phyloP scores from a whole-genome alignment of 2,797 vertebrate genomes.

The Myotis vivesi region DNA sequence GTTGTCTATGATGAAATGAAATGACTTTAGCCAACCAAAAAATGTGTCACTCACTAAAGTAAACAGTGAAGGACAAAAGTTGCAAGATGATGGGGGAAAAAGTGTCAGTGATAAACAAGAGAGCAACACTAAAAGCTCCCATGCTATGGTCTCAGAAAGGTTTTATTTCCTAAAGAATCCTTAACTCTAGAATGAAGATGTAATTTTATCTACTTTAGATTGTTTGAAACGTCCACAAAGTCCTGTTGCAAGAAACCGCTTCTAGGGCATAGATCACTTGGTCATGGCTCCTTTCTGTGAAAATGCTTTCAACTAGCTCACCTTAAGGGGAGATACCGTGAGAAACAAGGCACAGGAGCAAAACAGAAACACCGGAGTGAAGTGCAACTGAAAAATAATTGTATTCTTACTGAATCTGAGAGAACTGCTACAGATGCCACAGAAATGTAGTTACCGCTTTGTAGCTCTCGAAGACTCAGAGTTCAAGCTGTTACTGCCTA shows the following conservation, averaged over 20 bases:
- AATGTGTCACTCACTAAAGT: background rate
- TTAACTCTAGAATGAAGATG: background rate
- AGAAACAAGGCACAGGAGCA: background rate
- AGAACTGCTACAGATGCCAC: background rate
- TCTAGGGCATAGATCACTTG: background rate
- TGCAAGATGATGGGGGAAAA: background rate
- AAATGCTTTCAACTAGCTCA: background rate
- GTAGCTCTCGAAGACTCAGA: background rate
- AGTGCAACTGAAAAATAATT: background rate
- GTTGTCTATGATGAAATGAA: slow-evolving; percentile 47
- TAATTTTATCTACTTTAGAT: background rate
- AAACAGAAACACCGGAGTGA: background rate
- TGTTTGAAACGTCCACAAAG: background rate
- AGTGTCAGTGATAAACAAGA: background rate
- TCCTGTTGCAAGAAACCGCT: background rate
- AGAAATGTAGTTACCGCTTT: background rate
- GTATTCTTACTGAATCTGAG: background rate
- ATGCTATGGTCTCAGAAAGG: background rate
- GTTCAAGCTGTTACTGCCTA: background rate
- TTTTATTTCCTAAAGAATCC: slow-evolving; percentile 3
- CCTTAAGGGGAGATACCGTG: background rate
- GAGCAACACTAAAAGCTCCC: background rate
- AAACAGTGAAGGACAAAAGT: background rate
- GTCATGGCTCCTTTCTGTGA: background rate
- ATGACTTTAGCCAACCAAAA: slow-evolving; percentile 50